Percentiles rank a stretch among this genome's conserved stretches.
phyloP scores from a whole-genome alignment of 1,140 invertebrate species.

The Caerostris extrusa region DNA sequence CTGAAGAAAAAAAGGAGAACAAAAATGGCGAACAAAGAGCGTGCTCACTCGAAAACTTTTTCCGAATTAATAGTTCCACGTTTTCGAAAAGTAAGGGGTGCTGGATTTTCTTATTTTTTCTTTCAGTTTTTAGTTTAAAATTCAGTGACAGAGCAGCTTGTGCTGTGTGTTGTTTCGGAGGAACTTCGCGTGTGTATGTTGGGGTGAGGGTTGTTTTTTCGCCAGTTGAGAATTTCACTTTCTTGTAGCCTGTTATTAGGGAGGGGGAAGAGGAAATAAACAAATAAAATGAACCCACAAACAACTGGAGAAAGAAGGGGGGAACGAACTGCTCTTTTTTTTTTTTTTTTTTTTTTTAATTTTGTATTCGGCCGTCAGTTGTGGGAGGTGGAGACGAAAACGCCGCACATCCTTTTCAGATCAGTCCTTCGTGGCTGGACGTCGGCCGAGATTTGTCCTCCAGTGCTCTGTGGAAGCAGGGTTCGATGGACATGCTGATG shows the following conservation, averaged over 20 bases:
- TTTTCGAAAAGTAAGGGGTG: constrained; percentile 3
- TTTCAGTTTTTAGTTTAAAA: not conserved
- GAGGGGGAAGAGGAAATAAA: not conserved
- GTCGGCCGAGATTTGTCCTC: too few species aligned
- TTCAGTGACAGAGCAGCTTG: not conserved
- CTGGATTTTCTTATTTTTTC: not conserved
- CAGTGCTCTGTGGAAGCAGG: too few species aligned
- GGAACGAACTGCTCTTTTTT: too few species aligned
- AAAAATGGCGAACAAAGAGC: constrained; percentile 46
- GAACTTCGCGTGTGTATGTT: not conserved
- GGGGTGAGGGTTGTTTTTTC: not conserved
- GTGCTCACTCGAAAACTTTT: not conserved
- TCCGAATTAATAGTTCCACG: constrained; percentile 9
- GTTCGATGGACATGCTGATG: too few species aligned
- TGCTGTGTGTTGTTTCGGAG: constrained; percentile 18
- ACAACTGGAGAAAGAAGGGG: not conserved
- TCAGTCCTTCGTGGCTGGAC: not conserved
- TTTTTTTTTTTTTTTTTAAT: too few species aligned
- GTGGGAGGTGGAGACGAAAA: not conserved
- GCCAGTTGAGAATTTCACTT: not conserved
- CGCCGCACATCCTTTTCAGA: not conserved
- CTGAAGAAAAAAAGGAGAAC: not conserved
- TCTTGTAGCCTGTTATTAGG: not conserved
- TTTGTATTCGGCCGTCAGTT: not conserved
- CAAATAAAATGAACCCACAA: not conserved